Evolutionary conservation across 1,140 invertebrate species (phyloP), one percentile per base, ranked within the genome.

Genomic region (Nephila pilipes): DNA sequence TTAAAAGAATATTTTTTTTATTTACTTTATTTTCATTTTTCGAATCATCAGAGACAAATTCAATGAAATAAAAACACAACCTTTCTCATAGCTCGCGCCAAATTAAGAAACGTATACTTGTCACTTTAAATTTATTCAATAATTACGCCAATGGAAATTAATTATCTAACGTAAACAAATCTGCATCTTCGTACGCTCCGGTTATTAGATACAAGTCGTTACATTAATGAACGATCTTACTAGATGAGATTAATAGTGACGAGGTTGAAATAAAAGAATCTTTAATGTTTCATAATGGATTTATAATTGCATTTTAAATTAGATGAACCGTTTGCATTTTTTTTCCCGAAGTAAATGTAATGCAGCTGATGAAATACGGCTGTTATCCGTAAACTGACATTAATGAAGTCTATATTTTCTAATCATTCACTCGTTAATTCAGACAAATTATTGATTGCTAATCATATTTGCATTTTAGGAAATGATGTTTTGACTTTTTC

Each of bases 291-390:
- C 25, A 46, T 83, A 83, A 83, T 83, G 80, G 80, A 57, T 83
- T 83, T 83, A 83, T 83, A 83, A 83, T 83, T 83, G 80, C 38
- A 54, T 57, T 83, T 54, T 83, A 83, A 83, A 55, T 83, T 83
- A 57, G 38, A 83, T 57, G 80, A 83, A 38, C 38, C n/a, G 2
- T 2, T 22, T 25, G 46, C 54, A 12, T 55, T 83, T 81, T 81
- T 83, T 83, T 54, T 83, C 5, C 57, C 57, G 18, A 12, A 32
- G 65, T 16, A 36, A 32, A 29, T 75, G 65, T 36, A n/a, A n/a
- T 25, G 25, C 25, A 65, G 14, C 63, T 75, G 65, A 75, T 75
- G 65, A 75, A 75, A 75, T 75, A 75, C 65, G 65, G 65, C 20
- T 75, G 65, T 75, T 32, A 75, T 29, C 25, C 25, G 25, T 20